phyloP scores from a whole-genome alignment of 2,113 vertebrate species.

The Scomber colias region DNA sequence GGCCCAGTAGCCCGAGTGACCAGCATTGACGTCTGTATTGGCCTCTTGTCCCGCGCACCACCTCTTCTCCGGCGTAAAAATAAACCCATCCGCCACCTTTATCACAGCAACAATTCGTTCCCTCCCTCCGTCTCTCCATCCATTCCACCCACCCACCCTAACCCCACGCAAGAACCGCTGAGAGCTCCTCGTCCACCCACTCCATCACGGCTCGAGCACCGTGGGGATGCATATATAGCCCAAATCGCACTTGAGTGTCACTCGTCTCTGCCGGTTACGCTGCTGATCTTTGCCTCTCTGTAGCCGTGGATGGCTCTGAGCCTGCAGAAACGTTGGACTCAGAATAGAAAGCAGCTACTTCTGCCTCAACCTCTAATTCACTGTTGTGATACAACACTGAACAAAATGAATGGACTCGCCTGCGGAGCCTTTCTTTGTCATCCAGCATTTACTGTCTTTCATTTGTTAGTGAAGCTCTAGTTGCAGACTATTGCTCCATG shows the following conservation, averaged over 20 bases:
- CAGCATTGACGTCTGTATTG: constrained; percentile 34
- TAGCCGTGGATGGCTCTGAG: constrained; percentile 37
- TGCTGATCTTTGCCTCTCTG: constrained; percentile 54
- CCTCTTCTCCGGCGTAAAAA: constrained; percentile 53
- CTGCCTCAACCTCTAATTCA: constrained; percentile 43
- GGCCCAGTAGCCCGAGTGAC: constrained; percentile 37
- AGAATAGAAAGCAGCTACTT: constrained; percentile 64
- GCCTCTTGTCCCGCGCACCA: constrained; percentile 34
- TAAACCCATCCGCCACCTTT: constrained; percentile 46
- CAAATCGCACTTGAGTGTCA: constrained; percentile 55
- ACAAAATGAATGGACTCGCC: constrained; percentile 60
- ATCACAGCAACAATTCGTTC: constrained; percentile 32
- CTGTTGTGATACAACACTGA: constrained; percentile 33
- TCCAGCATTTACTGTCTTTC: constrained; percentile 33
- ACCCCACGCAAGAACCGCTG: constrained; percentile 28
- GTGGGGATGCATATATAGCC: constrained; percentile 51
- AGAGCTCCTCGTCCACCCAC: constrained; percentile 68
- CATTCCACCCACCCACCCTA: constrained; percentile 49
- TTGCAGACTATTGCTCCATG: constrained; percentile 35
- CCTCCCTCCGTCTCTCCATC: constrained; percentile 5
- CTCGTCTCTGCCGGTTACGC: constrained; percentile 45
- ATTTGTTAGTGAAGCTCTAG: constrained; percentile 65
- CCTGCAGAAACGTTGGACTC: constrained; percentile 49
- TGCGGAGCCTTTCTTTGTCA: constrained; percentile 55
- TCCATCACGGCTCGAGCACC: constrained; percentile 41